These are phyloP conservation scores for Anoplophora glabripennis DNA, from an alignment of 1,140 invertebrate genomes.

Conservation along the genomic window DNA sequence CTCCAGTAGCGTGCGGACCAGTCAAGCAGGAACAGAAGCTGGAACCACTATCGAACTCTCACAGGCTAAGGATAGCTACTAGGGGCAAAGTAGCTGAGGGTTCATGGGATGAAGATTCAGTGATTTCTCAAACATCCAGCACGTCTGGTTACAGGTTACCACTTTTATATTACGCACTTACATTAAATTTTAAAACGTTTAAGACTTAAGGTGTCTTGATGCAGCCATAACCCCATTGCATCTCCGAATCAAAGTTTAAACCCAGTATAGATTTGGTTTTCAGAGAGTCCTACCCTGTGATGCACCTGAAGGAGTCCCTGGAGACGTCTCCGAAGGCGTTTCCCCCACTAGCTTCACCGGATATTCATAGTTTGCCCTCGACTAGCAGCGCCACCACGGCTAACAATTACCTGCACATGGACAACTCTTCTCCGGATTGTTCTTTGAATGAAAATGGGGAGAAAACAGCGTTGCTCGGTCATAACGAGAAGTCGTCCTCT, in stretches of 20 bases:
- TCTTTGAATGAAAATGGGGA: constrained; percentile 61
- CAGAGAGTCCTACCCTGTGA: constrained; percentile 58
- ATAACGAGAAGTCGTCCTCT: constrained; percentile 52
- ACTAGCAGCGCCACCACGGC: constrained; percentile 59
- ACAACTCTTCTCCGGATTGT: constrained; percentile 54
- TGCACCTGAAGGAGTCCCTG: constrained; percentile 50
- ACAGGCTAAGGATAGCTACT: constrained; percentile 45
- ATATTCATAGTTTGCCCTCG: constrained; percentile 57
- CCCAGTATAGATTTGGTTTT: constrained; percentile 2
- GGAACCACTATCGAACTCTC: constrained; percentile 39
- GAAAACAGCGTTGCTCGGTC: constrained; percentile 53
- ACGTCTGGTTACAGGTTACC: constrained; percentile 67
- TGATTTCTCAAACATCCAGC: constrained; percentile 69
- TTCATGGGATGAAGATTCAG: constrained; percentile 76
- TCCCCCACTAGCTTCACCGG: constrained; percentile 61
- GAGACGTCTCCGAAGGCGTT: constrained; percentile 45
- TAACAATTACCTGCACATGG: constrained; percentile 36
- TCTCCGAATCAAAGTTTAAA: background rate
- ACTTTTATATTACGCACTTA: background rate
- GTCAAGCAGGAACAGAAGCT: background rate
- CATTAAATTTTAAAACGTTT: background rate
- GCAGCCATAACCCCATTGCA: constrained; percentile 24
- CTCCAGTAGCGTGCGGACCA: background rate
- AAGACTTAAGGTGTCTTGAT: background rate
- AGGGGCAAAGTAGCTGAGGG: constrained; percentile 53